Evolutionary conservation across 2,888 invertebrate genomes (phyloP), one percentile per base, ranked within the genome.

Genomic region (Cataglyphis rosenhaueri): DNA sequence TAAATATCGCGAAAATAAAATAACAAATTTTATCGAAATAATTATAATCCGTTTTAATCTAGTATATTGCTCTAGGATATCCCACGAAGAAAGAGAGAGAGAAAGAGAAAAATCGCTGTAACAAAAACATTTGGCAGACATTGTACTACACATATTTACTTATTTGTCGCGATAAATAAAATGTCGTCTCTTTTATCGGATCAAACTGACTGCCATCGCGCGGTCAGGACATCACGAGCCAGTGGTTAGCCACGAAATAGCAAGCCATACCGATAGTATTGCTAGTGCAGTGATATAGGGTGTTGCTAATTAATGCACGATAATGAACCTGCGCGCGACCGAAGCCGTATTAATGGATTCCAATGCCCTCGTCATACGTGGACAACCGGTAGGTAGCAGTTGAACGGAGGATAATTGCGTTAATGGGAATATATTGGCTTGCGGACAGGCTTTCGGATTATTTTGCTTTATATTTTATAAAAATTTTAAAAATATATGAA

Each of bases 271-370:
- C 89, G 90, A 89, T 89, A 88, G 85, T 88, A 88, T 86, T 87
- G 86, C 87, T 82, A 83, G 83, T 85, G 84, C 86, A 82, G 88
- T 91, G 91, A 91, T 92, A 91, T 90, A 92, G 91, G 88, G 88
- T 91, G 89, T 91, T 89, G 91, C 91, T 93, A 93, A 93, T 93
- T 93, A 93, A 93, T 93, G 91, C 91, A 92, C 92, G 91, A 91
- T 93, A 93, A 93, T 93, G 93, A 93, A 93, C 92, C 91, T 86
- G 91, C 87, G 90, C 90, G 88, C 84, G 88, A 89, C 87, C 89
- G 88, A 91, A 89, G 85, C 90, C 87, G 89, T 91, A 92, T 92
- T 93, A 93, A 93, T 93, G 92, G 92, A 93, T 93, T 93, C 93
- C 93, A 92, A 92, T 92, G 88, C 78, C 57, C 68, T 84, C 88